Evolutionary conservation across 2,888 invertebrate species (phyloP).

Genomic region (Ametastegia equiseti): DNA sequence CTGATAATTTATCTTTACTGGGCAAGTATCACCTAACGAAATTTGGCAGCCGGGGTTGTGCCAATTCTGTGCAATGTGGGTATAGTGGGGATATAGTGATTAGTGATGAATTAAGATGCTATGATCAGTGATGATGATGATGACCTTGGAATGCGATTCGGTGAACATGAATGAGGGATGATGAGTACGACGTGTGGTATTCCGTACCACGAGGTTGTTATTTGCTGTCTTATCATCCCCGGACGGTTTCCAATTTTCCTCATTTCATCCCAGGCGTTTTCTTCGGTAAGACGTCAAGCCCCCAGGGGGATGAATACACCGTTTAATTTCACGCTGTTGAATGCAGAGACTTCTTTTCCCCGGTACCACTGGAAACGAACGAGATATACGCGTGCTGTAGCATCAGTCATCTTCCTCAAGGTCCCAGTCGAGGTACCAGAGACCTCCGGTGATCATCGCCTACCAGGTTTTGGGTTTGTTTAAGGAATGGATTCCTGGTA

Average conservation of each 20-base stretch:
- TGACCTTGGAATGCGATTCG: too few species aligned
- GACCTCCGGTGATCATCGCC: not conserved
- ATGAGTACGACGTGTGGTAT: not conserved
- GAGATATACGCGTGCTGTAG: slow-evolving; percentile 33
- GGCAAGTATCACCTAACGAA: too few species aligned
- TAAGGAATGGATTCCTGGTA: not conserved
- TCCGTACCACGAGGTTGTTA: too few species aligned
- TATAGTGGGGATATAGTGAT: too few species aligned
- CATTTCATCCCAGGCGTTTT: slow-evolving; percentile 48
- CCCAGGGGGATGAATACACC: slow-evolving; percentile 56
- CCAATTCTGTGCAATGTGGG: too few species aligned
- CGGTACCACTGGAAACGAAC: slow-evolving; percentile 53
- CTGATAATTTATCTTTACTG: too few species aligned
- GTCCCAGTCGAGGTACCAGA: not conserved
- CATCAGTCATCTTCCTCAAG: slow-evolving; percentile 59
- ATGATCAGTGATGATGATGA: too few species aligned
- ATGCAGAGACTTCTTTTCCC: slow-evolving; percentile 58
- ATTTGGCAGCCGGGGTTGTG: too few species aligned
- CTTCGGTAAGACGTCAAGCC: slow-evolving; percentile 48
- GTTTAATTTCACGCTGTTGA: slow-evolving; percentile 65
- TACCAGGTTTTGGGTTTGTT: not conserved
- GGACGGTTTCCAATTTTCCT: slow-evolving; percentile 52
- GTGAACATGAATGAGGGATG: too few species aligned
- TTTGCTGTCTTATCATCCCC: slow-evolving; percentile 16
- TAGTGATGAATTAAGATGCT: too few species aligned